A percentile compares a stretch with the other conserved stretches of the same genome.
phyloP scores from a whole-genome alignment of 2,888 invertebrate genomes.

The Torymus auratus region DNA sequence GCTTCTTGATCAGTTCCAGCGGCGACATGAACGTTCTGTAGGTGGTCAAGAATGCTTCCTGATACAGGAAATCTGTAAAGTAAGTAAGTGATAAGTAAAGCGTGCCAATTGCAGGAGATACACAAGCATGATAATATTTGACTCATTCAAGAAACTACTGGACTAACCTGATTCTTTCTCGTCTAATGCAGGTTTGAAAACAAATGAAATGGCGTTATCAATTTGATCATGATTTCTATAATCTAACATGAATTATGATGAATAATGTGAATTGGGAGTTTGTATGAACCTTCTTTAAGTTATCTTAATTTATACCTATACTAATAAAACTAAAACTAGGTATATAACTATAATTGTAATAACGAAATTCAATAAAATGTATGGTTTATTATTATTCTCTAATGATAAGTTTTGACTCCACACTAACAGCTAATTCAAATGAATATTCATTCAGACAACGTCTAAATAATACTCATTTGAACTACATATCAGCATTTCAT shows the following conservation, averaged over 20 bases:
- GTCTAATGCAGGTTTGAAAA: constrained; percentile 68
- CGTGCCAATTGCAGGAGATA: neutral
- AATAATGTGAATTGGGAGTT: constrained; percentile 42
- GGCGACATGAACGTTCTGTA: constrained; percentile 97
- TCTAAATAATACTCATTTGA: too few relatives aligned
- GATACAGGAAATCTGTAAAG: constrained; percentile 90
- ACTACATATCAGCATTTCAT: too few relatives aligned
- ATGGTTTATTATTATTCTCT: too few relatives aligned
- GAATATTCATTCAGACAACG: too few relatives aligned
- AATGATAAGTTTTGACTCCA: too few relatives aligned
- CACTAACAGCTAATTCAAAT: too few relatives aligned
- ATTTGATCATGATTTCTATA: constrained; percentile 59
- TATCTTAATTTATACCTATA: neutral
- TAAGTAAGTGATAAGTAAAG: neutral
- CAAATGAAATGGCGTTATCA: constrained; percentile 53
- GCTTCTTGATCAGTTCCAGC: constrained; percentile 88
- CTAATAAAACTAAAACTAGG: too few relatives aligned
- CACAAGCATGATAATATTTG: constrained; percentile 22
- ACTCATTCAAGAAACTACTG: constrained; percentile 31
- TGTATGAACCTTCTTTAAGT: constrained; percentile 12
- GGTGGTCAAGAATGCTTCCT: constrained; percentile 98
- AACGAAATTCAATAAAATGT: too few relatives aligned
- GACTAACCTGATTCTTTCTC: constrained; percentile 78
- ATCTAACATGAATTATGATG: constrained; percentile 45
- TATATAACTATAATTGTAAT: too few relatives aligned